phyloP scores from a whole-genome alignment of 1,140 invertebrate genomes.

The Aphidius gifuensis region DNA sequence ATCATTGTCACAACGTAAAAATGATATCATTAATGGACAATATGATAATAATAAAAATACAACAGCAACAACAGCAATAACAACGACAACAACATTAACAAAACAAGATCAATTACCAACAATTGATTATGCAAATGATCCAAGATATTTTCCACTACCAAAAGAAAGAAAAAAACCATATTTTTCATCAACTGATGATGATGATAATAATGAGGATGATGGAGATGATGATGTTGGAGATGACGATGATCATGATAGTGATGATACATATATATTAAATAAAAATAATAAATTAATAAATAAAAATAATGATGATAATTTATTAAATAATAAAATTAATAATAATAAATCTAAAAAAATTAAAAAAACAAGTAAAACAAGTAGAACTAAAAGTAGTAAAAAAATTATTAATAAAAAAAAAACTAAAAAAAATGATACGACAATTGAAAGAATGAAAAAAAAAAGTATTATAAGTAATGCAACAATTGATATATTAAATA shows the following conservation, averaged over 20 bases:
- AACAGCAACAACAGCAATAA: too few species aligned
- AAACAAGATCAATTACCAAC: conserved; percentile 38
- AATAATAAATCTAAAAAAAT: conserved; percentile 42
- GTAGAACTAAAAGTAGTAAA: conserved; percentile 53
- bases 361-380: conserved; percentile 51
- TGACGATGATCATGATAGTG: conserved; percentile 51
- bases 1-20: too few species aligned
- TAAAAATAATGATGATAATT: conserved; percentile 47
- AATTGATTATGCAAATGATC: conserved; percentile 60
- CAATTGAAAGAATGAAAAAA: conserved; percentile 41
- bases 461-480: conserved; percentile 28
- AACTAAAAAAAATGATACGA: conserved; percentile 42
- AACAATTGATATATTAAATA: conserved; percentile 40
- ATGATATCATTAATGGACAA: conserved; percentile 28
- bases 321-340: conserved; percentile 34
- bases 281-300: conserved; percentile 42
- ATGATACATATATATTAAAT: conserved; percentile 59
- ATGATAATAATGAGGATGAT: conserved; percentile 63
- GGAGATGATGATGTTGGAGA: conserved; percentile 61
- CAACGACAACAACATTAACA: not conserved
- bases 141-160: conserved; percentile 69
- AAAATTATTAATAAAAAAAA: conserved; percentile 55
- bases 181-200: conserved; percentile 67
- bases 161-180: conserved; percentile 67
- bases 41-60: conserved; percentile 24